Base-by-base conservation (phyloP, 2,888 invertebrate species). In the Oegoconia quadripuncta region DNA sequence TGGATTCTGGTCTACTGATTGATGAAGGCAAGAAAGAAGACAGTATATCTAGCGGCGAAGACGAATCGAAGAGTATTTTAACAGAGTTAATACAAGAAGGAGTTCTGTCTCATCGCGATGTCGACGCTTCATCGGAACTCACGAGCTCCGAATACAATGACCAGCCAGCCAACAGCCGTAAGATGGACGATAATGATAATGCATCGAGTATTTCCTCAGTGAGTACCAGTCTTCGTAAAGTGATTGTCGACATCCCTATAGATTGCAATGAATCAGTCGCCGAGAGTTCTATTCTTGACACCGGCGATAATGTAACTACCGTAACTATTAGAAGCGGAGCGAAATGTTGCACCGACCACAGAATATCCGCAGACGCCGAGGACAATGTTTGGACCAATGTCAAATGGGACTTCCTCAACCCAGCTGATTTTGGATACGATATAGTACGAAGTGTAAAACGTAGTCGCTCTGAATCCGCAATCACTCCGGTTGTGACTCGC, bases 351-450 rank as follows among this genome's bases (percentile, higher is more conserved):
- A 64, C 63, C 9, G 87, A 88, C 48, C 87, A 88, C 50, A 76
- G 86, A 53, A 84, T 86, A 65, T 87, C 87, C 4, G 82, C 84
- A 26, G 83, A 87, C 51, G 68, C 71, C 26, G 74, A 73, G 13
- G 84, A 86, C 33, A 88, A 87, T 44, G 83, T 88, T 15, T 88
- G 87, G 86, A 80, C 87, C 25, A 87, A 83, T 47, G 83, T 88
- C 5, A 67, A 64, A 37, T 88, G 88, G 88, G 75, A 88, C 50
- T 88, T 88, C 44, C 64, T 88, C 2, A 86, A 86, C 44, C 84
- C 88, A 5, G 59, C 73, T 25, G 88, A 87, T 55, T 86, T 77
- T 44, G 86, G 84, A 11, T 88, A 88, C 44, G 87, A 88, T 58
- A 80, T 78, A 62, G 62, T 88, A 8, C 75, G 68, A 17, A 78